Base-by-base conservation (phyloP, 2,113 vertebrate genomes). In the Butorides virescens region DNA sequence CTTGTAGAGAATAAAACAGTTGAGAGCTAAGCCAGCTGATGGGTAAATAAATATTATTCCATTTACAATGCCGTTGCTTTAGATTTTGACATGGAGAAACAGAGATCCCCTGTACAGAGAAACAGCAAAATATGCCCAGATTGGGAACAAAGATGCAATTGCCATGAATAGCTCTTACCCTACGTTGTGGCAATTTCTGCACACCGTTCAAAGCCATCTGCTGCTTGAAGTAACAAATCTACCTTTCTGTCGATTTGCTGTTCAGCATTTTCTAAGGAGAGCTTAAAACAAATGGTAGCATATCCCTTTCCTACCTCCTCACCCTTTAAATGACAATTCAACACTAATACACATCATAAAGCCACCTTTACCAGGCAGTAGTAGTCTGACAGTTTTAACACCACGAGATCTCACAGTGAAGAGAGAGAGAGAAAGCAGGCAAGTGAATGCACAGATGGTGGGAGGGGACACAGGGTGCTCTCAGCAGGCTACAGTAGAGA, bases 401-500 rank as follows among this genome's bases (percentile, higher is more conserved):
- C 97, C 71, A 59, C 84, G 96, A 98, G 93, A 97, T 96, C 91
- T 96, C 94, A 76, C 86, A 94, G 96, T 61, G 67, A 89, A 96
- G 80, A 81, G 87, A 90, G 91, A 93, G 92, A 88, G 92, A 61
- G 88, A 80, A 87, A 84, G 94, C 93, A 93, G 3, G n/a, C 88
- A 95, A 98, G 93, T 59, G 97, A 96, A 96, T 74, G 96, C 97
- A 97, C 98, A 98, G 98, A 98, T 98, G 98, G 98, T 98, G 97
- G 98, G 97, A 97, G 96, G 97, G 97, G 96, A 97, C 25, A 65
- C 97, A 97, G 98, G 98, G 98, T 98, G 98, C 97, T 98, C 98
- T 96, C 98, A 97, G 98, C 97, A 98, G 98, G 98, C 96, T 98
- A 97, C 98, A 97, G 98, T 97, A 97, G 98, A 98, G 98, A 98